Conservation (phyloP, 92 coral and sea anemone species). For the Zoanthus solanderi region DNA sequence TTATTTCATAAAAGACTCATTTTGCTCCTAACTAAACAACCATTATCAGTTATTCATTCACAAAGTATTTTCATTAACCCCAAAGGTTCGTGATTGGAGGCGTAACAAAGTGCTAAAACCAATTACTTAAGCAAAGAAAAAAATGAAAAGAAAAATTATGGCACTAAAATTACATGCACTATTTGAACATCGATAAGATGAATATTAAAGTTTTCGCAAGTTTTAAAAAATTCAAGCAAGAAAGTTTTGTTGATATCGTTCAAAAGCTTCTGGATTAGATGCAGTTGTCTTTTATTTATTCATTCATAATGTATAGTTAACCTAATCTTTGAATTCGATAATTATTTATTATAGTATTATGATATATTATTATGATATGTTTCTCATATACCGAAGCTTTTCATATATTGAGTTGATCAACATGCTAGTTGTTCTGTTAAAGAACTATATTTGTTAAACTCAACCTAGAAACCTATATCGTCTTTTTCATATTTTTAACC, state of each 20-base stretch:
- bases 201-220: neutral
- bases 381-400: too few relatives aligned
- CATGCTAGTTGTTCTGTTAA: neutral
- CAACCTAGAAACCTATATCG: too few relatives aligned
- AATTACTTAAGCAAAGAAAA: neutral
- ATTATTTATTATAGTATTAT: neutral
- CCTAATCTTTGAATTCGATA: neutral
- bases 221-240: neutral
- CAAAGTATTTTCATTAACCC: conserved; percentile 30
- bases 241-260: neutral
- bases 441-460: neutral
- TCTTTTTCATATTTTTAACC: conserved; percentile 2
- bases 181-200: neutral
- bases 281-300: neutral
- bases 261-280: neutral
- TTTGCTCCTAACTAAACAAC: neutral
- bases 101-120: neutral
- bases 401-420: neutral
- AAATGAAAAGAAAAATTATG: neutral
- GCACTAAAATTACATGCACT: neutral
- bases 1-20: neutral
- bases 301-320: conserved; percentile 1
- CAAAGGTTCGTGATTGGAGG: neutral
- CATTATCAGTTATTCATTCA: neutral
- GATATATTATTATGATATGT: neutral